Conservation (phyloP, 2,797 vertebrate species). For the Gallinago nigripennis region DNA sequence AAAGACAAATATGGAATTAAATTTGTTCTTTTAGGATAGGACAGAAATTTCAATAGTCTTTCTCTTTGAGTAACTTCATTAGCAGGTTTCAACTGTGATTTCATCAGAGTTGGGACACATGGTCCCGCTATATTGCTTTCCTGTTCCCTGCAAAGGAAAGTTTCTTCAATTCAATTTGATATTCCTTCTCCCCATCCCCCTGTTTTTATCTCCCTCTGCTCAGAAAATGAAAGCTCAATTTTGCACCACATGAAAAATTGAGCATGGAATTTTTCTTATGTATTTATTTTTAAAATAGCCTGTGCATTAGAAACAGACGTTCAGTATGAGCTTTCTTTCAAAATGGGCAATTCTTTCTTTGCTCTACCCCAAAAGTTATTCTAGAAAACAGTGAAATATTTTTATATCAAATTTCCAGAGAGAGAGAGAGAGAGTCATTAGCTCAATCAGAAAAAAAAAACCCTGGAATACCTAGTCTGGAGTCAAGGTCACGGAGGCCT, state of each 20-base stretch:
- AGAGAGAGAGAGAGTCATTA: neutral
- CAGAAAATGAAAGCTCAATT: neutral
- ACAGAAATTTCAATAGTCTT: neutral
- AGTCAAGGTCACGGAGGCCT: neutral
- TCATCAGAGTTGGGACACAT: neutral
- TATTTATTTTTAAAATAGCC: neutral
- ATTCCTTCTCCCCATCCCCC: neutral
- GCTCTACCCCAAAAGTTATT: neutral
- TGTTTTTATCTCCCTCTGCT: neutral
- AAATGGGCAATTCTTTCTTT: neutral
- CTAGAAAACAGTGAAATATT: neutral
- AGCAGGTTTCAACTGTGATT: neutral
- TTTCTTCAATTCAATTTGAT: neutral
- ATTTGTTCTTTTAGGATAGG: neutral
- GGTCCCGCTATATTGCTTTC: neutral
- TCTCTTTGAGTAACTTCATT: neutral
- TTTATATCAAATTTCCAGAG: neutral
- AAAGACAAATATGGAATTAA: neutral
- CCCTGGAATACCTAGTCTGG: neutral
- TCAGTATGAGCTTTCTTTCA: neutral
- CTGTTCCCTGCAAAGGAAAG: neutral
- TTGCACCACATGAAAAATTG: neutral
- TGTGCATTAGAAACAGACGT: neutral
- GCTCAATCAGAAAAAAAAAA: neutral
- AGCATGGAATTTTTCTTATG: neutral